phyloP scores from a whole-genome alignment of 1,140 invertebrate genomes.

The Eumeta japonica region DNA sequence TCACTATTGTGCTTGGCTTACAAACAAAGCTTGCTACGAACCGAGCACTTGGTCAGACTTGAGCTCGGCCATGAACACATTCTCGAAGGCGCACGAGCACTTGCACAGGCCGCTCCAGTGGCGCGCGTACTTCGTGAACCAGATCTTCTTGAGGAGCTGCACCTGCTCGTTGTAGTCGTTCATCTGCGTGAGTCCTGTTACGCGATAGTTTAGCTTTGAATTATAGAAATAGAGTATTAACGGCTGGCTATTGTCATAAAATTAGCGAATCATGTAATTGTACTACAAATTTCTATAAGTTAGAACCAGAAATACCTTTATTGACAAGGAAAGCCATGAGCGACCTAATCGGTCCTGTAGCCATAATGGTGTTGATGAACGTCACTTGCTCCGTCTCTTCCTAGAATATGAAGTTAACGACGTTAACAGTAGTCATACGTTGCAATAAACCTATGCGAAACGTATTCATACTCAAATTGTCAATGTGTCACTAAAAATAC shows the following conservation, averaged over 20 bases:
- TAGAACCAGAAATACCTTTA: no score
- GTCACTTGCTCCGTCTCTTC: slow-evolving; percentile 47
- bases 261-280: background rate
- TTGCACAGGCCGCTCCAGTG: slow-evolving; percentile 52
- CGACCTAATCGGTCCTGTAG: slow-evolving; percentile 41
- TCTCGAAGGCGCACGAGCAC: slow-evolving; percentile 50
- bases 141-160: slow-evolving; percentile 43
- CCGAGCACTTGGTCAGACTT: slow-evolving; percentile 43
- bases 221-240: background rate
- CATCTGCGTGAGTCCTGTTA: slow-evolving; percentile 37
- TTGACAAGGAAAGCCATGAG: slow-evolving; percentile 39
- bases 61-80: slow-evolving; percentile 51
- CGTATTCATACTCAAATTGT: no score
- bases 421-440: no score
- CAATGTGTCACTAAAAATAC: no score
- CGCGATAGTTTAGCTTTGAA: background rate
- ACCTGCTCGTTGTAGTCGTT: slow-evolving; percentile 50
- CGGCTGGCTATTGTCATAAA: background rate
- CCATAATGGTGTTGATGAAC: slow-evolving; percentile 47
- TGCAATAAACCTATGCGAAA: no score
- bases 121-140: slow-evolving; percentile 53
- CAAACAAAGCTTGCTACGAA: no score
- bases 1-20: no score
- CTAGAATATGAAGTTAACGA: slow-evolving; percentile 29
- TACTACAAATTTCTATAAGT: no score